Evolutionary conservation across 2,797 vertebrate genomes (phyloP).

Genomic region (Coreius guichenoti): DNA sequence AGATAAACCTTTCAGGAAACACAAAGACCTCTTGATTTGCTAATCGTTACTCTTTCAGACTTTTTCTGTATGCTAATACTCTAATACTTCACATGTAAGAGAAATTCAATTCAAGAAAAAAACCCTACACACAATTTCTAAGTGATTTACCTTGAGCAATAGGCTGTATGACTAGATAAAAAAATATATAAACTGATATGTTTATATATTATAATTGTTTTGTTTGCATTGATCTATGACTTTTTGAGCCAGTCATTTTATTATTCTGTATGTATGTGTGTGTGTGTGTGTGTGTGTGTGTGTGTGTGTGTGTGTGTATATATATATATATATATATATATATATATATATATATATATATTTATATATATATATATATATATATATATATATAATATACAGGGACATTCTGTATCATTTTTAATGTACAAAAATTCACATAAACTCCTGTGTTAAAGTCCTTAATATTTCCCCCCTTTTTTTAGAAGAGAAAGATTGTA

Average conservation of each 20-base stretch:
- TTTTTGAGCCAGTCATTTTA: neutral
- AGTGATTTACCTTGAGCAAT: neutral
- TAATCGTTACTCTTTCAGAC: neutral
- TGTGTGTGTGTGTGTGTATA: too few relatives aligned
- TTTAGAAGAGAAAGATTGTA: neutral
- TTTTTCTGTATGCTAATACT: neutral
- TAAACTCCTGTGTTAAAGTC: neutral
- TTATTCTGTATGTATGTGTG: too few relatives aligned
- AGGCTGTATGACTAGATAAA: neutral
- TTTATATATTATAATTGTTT: too few relatives aligned
- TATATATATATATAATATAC: too few relatives aligned
- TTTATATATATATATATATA: too few relatives aligned
- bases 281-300: too few relatives aligned
- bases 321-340: too few relatives aligned
- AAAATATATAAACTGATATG: neutral
- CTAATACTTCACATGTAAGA: neutral
- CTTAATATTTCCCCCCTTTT: neutral
- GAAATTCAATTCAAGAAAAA: neutral
- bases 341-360: too few relatives aligned
- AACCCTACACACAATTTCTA: neutral
- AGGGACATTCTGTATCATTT: too few relatives aligned
- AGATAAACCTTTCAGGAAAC: conserved; percentile 28
- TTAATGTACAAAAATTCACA: neutral
- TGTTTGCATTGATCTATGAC: too few relatives aligned
- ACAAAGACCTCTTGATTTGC: neutral